Base-by-base conservation (phyloP, 2,113 vertebrate species). In the Esox niger region DNA sequence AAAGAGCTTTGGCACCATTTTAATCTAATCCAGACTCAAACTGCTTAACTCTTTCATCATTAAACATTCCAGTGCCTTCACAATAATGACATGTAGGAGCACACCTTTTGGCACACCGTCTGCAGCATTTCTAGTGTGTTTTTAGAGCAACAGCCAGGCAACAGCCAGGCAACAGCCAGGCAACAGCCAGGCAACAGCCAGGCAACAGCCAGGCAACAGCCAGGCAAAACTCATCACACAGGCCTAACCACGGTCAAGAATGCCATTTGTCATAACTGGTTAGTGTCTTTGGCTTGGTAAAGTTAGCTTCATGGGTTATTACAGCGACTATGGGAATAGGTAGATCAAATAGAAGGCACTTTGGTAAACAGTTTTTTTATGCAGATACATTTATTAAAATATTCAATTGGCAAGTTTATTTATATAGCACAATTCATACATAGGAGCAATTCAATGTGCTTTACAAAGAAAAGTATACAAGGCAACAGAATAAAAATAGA, bases 61-160 rank as follows among this genome's bases (percentile, higher is more conserved):
- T n/a, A 49, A 20, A 49, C 47, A 49, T 49, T 21, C n/a, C 0
- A 13, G n/a, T 49, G 4, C n/a, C n/a, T 52, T 31, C 3, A 31
- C 30, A 59, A 30, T 29, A n/a, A 59, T 59, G 29, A 59, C 57
- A 59, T 59, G 57, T 23, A 52, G 29, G 15, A 20, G 57, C 17
- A 31, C 29, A 59, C 29, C 15, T 4, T 30, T 20, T 31, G 57
- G 29, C 25, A 1, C 26, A 11, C 56, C 30, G 11, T 58, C 27
- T 1, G 5, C 13, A 17, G 5, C 6, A 58, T 29, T 11, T 58
- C 1, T 17, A 30, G 20, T 58, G 56, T 58, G 56, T 58, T 58
- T 58, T 58, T 58, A 29, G 5, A 58, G 17, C 23, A 9, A 30
- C 27, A 59, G 27, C 27, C 27, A 20, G 57, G 57, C 57, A 29